Base-by-base conservation (phyloP, 2,797 vertebrate species). In the Cheirogaleus major region DNA sequence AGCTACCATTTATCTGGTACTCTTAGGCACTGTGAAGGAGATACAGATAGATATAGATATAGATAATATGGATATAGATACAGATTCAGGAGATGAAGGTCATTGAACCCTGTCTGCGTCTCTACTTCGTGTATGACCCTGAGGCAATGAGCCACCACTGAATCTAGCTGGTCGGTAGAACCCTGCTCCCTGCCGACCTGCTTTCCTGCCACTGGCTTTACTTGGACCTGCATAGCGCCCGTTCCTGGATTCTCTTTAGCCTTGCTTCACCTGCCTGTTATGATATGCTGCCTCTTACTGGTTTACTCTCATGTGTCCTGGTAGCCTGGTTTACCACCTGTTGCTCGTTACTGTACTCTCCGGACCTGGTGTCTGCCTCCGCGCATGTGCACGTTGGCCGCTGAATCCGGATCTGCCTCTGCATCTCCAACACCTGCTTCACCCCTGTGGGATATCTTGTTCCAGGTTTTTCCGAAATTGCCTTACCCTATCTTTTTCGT, bases 281-380 rank as follows among this genome's bases (percentile, higher is more conserved):
- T 50, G 73, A 90, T 25, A 78, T 27, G 67, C 59, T 61, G 20
- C 88, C 70, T 91, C 96, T 70, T 72, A 18, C n/a, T 50, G 32
- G 72, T 50, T 23, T 8, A 1, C 70, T 83, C 35, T 83, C 83
- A 3, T 78, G 83, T 93, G 93, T 89, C 86, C 95, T 25, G 95
- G 84, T 94, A 76, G 91, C 93, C 61, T 94, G 95, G 25, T 89
- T 96, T 69, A 23, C 86, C 97, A 98, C 96, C 97, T 97, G 97
- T 89, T 69, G 65, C 48, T 94, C 8, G 0, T 86, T 92, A 94
- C 95, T 93, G 86, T 95, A 93, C 80, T 94, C 79, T 96, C 86
- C 85, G 96, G 85, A 85, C 84, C 80, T 12, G 7, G 43, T 50
- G 63, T 50, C 61, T 32, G 92, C 23, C 59, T 89, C 73, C 18